Evolutionary conservation across 2,888 invertebrate species (phyloP), one percentile per base, ranked within the genome.

Genomic region (Heliconius sara): DNA sequence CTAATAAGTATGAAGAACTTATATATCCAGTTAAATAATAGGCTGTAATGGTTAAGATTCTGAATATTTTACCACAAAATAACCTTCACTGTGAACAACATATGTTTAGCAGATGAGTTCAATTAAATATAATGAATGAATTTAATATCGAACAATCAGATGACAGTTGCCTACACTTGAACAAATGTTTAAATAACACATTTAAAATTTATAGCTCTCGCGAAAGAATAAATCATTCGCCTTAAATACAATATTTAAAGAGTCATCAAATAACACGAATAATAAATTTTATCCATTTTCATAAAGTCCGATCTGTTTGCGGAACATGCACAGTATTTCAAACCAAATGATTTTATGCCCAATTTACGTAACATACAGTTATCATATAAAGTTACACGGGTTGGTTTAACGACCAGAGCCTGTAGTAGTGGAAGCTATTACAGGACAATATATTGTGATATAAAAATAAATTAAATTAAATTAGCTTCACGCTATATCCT

Each of bases 331-430:
- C 63, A 78, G 68, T 77, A 79, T 78, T 78, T 78, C 72, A 76
- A 68, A 76, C 76, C 63, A 79, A 81, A 79, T 81, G 78, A 78
- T 79, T 76, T 79, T 25, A 67, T 68, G 63, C 77, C 72, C 74
- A 75, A 79, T 78, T 81, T 81, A 78, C 79, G 71, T 76, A 76
- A 78, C 78, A 79, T 27, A 81, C 81, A 79, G 79, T 79, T 65
- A 39, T 78, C 76, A 75, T 81, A 79, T 76, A 77, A 81, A 76
- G 76, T 81, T 75, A 81, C 76, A 76, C 76, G 76, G 72, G 76
- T 77, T 79, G 70, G 34, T 75, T 30, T 81, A 75, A 79, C 79
- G 76, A 75, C 77, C 65, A 71, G 74, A 16, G 57, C n/a, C 65
- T 34, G 9, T 34, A 9, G 9, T 34, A 9, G 34, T 34, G 9